phyloP scores from a whole-genome alignment of 1,140 invertebrate genomes.

The Dinoponera quadriceps region DNA sequence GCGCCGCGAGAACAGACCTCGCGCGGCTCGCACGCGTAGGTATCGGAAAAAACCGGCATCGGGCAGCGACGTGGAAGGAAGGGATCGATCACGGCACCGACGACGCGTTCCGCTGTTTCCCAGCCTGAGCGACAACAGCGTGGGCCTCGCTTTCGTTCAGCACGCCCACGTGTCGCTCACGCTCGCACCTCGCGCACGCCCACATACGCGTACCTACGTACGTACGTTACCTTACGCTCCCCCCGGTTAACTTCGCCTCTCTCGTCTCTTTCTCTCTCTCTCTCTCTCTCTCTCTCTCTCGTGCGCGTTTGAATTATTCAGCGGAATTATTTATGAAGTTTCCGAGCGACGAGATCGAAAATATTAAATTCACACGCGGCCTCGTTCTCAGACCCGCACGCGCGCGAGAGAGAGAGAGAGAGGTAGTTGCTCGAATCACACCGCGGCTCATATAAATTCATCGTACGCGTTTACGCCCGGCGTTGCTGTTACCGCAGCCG shows the following conservation, averaged over 20 bases:
- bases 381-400: too few relatives aligned
- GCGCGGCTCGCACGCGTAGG: too few relatives aligned
- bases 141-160: slow-evolving; percentile 59
- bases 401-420: too few relatives aligned
- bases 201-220: neutral
- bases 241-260: slow-evolving; percentile 24
- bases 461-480: neutral
- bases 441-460: slow-evolving; percentile 44
- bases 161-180: slow-evolving; percentile 38
- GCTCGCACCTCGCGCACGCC: neutral
- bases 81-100: slow-evolving; percentile 48
- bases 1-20: too few relatives aligned
- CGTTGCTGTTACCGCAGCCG: too few relatives aligned
- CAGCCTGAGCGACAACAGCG: slow-evolving; percentile 33
- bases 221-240: neutral
- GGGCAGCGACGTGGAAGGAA: neutral
- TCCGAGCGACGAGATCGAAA: slow-evolving; percentile 22
- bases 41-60: neutral
- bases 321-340: slow-evolving; percentile 66
- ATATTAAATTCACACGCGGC: slow-evolving; percentile 45
- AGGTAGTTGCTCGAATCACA: neutral
- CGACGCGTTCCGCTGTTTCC: slow-evolving; percentile 32
- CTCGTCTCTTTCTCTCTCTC: too few relatives aligned
- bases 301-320: slow-evolving; percentile 61
- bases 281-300: too few relatives aligned